phyloP scores from a whole-genome alignment of 92 coral and sea anemone genomes.

The Umimayanthus chanpuru region DNA sequence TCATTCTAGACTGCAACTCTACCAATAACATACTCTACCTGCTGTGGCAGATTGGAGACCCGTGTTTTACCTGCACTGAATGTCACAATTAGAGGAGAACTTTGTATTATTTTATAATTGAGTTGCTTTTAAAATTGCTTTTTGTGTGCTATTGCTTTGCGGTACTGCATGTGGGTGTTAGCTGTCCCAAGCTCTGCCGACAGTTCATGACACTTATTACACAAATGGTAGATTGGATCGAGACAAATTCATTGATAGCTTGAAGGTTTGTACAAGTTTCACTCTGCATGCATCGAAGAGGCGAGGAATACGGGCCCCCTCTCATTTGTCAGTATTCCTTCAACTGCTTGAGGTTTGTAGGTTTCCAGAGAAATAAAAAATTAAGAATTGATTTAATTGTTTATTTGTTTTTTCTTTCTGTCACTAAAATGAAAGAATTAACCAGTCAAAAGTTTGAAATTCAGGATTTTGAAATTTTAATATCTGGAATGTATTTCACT shows the following conservation, averaged over 20 bases:
- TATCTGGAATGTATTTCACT: no score
- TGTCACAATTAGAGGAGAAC: background rate
- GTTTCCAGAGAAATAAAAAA: background rate
- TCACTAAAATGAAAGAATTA: no score
- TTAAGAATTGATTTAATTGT: no score
- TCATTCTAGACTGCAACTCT: background rate
- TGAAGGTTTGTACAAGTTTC: constrained; percentile 43
- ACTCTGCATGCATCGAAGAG: constrained; percentile 44
- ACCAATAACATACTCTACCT: background rate
- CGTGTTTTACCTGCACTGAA: background rate
- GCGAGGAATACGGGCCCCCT: constrained; percentile 55
- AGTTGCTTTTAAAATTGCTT: constrained; percentile 37
- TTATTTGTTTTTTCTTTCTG: no score
- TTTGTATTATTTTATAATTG: background rate
- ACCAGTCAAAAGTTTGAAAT: no score
- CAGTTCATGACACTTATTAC: constrained; percentile 44
- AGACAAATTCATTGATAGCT: constrained; percentile 49
- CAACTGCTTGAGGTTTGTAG: constrained; percentile 27
- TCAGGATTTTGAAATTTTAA: no score
- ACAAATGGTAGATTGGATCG: constrained; percentile 49
- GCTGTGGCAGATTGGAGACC: background rate
- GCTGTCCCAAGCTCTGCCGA: constrained; percentile 30
- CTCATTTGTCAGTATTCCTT: constrained; percentile 1
- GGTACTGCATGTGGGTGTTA: constrained; percentile 41
- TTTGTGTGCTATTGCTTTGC: constrained; percentile 47